phyloP scores from a whole-genome alignment of 2,888 invertebrate species.

The Clistopyga incitator region DNA sequence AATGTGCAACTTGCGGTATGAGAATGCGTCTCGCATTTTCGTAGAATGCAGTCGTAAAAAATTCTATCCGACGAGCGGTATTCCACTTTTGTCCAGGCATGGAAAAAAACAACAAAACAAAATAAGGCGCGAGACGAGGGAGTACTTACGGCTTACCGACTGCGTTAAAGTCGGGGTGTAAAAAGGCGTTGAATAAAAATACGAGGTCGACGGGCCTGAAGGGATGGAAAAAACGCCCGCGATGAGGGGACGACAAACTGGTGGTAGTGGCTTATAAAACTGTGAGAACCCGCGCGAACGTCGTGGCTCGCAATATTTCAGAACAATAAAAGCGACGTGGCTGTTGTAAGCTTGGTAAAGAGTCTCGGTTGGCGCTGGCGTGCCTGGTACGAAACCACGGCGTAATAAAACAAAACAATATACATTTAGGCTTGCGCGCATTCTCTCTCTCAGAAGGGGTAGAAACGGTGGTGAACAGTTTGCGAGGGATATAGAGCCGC shows the following conservation, averaged over 20 bases:
- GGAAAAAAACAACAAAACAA: neutral
- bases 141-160: neutral
- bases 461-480: constrained; percentile 37
- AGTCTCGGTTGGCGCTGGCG: constrained; percentile 58
- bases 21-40: no score
- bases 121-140: neutral
- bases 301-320: constrained; percentile 72
- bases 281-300: constrained; percentile 23
- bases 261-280: constrained; percentile 43
- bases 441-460: constrained; percentile 58
- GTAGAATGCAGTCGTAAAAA: no score
- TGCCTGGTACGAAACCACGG: constrained; percentile 76
- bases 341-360: neutral
- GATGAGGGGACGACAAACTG: neutral
- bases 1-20: no score
- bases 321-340: constrained; percentile 70
- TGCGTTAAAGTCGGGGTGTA: constrained; percentile 2
- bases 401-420: constrained; percentile 81
- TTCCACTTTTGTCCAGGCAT: neutral
- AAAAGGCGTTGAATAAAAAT: constrained; percentile 30
- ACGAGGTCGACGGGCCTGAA: constrained; percentile 9
- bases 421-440: constrained; percentile 71
- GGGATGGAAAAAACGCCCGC: neutral
- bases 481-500: neutral
- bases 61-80: neutral